phyloP scores from a whole-genome alignment of 2,888 invertebrate genomes.

The Tineola bisselliella region DNA sequence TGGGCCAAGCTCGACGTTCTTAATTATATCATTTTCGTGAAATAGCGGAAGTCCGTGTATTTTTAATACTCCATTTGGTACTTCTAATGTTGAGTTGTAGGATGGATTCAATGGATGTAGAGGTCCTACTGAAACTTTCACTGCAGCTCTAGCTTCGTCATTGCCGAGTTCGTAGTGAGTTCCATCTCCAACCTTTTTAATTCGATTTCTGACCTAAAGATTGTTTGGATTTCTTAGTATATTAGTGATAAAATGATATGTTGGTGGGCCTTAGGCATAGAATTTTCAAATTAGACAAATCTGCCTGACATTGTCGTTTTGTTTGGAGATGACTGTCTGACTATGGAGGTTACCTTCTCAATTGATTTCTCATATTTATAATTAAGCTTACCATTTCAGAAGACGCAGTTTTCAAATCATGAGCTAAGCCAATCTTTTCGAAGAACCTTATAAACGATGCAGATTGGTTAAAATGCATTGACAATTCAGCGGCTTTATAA shows the following conservation, averaged over 20 bases:
- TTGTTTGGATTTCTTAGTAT: not conserved
- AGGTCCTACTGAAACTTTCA: conserved; percentile 35
- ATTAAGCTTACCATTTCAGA: conserved; percentile 27
- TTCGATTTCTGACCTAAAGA: conserved; percentile 63
- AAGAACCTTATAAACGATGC: conserved; percentile 71
- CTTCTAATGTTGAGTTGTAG: conserved; percentile 34
- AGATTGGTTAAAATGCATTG: conserved; percentile 70
- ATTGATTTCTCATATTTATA: too few species aligned
- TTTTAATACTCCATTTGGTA: conserved; percentile 34
- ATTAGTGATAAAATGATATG: too few species aligned
- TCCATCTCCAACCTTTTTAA: conserved; percentile 73
- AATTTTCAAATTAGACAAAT: too few species aligned
- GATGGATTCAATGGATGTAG: conserved; percentile 52
- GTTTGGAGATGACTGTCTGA: too few species aligned
- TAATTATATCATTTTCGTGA: conserved; percentile 40
- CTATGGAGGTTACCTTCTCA: too few species aligned
- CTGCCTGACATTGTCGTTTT: too few species aligned
- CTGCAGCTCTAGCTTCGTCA: conserved; percentile 35
- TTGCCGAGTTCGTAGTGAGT: conserved; percentile 63
- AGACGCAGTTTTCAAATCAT: conserved; percentile 67
- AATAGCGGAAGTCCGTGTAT: conserved; percentile 43
- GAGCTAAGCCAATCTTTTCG: conserved; percentile 69
- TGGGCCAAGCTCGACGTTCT: conserved; percentile 9
- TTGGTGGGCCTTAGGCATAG: too few species aligned
- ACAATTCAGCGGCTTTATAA: conserved; percentile 89